Conservation (phyloP, 2,113 vertebrate genomes). For the Dipodomys spectabilis region DNA sequence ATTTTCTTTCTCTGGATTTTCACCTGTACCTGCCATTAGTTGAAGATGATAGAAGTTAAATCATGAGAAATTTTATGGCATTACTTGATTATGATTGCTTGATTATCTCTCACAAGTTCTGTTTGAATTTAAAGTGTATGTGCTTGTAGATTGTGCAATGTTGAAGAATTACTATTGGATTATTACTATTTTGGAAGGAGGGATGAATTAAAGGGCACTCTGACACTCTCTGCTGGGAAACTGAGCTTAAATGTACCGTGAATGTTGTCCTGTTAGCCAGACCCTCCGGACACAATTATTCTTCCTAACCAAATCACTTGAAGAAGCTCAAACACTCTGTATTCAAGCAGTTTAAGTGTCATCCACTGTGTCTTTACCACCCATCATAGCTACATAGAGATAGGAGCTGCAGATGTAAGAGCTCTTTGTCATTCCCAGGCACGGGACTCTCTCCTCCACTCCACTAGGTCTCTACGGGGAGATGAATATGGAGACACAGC, state of each 20-base stretch:
- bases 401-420: not conserved
- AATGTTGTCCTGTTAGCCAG: not conserved
- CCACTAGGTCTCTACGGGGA: not conserved
- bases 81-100: conserved; percentile 7
- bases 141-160: not conserved
- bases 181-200: not conserved
- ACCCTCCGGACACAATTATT: not conserved
- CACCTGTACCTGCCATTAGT: not conserved
- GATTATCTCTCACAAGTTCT: not conserved
- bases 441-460: not conserved
- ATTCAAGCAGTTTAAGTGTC: not conserved
- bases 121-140: not conserved
- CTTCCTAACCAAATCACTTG: not conserved
- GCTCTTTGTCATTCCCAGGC: not conserved
- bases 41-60: not conserved
- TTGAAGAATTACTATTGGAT: not conserved
- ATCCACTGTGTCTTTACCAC: not conserved
- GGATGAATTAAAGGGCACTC: not conserved
- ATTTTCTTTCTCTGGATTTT: not conserved
- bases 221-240: not conserved
- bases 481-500: not conserved
- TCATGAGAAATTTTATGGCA: not conserved
- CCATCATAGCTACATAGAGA: not conserved
- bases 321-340: not conserved
- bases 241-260: not conserved